phyloP scores from a whole-genome alignment of 2,113 vertebrate genomes.

The Hiodon tergisus region DNA sequence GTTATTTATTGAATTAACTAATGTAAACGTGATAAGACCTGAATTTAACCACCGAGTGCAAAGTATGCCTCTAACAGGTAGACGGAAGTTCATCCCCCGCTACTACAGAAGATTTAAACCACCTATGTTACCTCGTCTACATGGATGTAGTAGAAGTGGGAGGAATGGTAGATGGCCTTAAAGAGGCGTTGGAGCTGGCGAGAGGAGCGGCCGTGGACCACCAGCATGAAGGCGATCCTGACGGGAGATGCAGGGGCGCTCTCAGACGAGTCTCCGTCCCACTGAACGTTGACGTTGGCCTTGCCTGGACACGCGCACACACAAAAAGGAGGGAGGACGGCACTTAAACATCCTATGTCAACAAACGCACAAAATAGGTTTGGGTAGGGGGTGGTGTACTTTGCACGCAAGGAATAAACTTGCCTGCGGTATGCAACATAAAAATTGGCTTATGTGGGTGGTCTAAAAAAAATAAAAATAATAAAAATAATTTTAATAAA shows the following conservation, averaged over 20 bases:
- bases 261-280: conserved; percentile 91
- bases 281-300: conserved; percentile 84
- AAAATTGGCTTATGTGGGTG: not conserved
- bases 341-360: conserved; percentile 19
- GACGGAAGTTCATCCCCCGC: no score
- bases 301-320: conserved; percentile 67
- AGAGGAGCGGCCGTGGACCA: conserved; percentile 88
- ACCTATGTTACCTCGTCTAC: conserved; percentile 81
- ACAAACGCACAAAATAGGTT: no score
- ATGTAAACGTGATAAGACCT: no score
- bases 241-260: conserved; percentile 76
- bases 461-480: not conserved
- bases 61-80: no score
- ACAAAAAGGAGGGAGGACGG: not conserved
- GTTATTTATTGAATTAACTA: no score
- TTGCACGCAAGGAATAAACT: not conserved
- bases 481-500: not conserved
- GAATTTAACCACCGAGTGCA: no score
- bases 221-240: conserved; percentile 89
- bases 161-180: conserved; percentile 95
- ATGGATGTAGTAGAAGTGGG: conserved; percentile 97
- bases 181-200: conserved; percentile 94
- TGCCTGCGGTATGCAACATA: not conserved
- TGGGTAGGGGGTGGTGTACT: not conserved
- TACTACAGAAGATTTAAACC: no score